Conservation (phyloP, 2,113 vertebrate species). For the Rhineura floridana region DNA sequence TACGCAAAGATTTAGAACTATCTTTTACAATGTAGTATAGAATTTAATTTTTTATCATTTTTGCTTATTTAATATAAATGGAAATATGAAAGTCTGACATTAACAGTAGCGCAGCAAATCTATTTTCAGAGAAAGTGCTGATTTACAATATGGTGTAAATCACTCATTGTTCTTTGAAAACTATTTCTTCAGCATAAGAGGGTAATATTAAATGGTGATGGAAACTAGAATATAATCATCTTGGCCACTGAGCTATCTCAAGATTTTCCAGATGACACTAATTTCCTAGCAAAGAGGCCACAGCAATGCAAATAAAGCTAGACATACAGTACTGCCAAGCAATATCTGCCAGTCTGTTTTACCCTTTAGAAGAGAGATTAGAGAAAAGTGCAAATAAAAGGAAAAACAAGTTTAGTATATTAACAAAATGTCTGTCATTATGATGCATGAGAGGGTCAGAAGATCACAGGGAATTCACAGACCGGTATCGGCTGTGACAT, state of each 20-base stretch:
- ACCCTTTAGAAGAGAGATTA: background rate
- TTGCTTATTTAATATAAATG: slow-evolving; percentile 26
- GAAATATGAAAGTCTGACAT: slow-evolving; percentile 15
- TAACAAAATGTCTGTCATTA: background rate
- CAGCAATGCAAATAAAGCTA: background rate
- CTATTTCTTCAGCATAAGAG: slow-evolving; percentile 1
- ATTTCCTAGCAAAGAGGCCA: background rate
- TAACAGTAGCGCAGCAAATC: slow-evolving; percentile 24
- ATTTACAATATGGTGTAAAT: slow-evolving; percentile 24
- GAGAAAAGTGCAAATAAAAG: background rate
- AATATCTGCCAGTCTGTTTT: background rate
- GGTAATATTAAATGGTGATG: slow-evolving; percentile 8
- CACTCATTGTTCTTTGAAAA: slow-evolving; percentile 3
- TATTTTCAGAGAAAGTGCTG: background rate
- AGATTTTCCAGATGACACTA: slow-evolving; percentile 9
- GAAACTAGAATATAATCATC: slow-evolving; percentile 11
- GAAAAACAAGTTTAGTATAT: background rate
- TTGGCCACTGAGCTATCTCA: background rate
- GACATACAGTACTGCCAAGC: background rate
- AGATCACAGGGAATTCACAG: background rate
- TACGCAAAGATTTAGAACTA: background rate
- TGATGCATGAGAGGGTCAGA: background rate
- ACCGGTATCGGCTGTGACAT: background rate
- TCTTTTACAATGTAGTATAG: background rate
- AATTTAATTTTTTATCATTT: background rate